Conservation (phyloP, 1,140 invertebrate genomes). For the Palaemon carinicauda region DNA sequence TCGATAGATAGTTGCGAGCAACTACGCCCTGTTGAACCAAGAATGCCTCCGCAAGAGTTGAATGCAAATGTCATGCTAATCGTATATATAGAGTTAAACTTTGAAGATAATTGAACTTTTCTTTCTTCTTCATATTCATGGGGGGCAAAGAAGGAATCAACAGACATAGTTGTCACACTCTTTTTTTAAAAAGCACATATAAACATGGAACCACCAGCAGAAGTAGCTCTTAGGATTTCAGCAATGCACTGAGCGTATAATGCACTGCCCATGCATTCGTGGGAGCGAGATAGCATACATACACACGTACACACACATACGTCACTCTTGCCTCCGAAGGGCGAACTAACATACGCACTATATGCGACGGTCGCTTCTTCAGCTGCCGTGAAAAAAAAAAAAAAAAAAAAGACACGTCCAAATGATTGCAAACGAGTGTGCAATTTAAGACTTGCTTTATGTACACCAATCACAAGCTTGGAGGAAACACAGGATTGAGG, state of each 20-base stretch:
- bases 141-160: constrained; percentile 28
- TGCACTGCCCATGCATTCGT: constrained; percentile 10
- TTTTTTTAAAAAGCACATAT: constrained; percentile 45
- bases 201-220: constrained; percentile 42
- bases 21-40: constrained; percentile 25
- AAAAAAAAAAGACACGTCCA: no score
- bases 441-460: not conserved
- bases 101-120: no score
- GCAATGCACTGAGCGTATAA: not conserved
- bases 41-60: constrained; percentile 6
- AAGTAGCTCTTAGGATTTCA: constrained; percentile 24
- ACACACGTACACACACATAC: constrained; percentile 12
- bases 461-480: not conserved
- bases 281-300: constrained; percentile 15
- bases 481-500: not conserved
- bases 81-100: no score
- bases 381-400: not conserved
- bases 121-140: not conserved
- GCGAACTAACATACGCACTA: no score
- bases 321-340: no score
- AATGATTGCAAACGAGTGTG: not conserved
- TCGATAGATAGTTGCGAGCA: constrained; percentile 21
- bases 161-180: not conserved
- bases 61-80: not conserved
- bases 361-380: not conserved